These are phyloP conservation scores for Xestia c-nigrum DNA, from an alignment of 2,888 invertebrate genomes.

Conservation along the genomic window DNA sequence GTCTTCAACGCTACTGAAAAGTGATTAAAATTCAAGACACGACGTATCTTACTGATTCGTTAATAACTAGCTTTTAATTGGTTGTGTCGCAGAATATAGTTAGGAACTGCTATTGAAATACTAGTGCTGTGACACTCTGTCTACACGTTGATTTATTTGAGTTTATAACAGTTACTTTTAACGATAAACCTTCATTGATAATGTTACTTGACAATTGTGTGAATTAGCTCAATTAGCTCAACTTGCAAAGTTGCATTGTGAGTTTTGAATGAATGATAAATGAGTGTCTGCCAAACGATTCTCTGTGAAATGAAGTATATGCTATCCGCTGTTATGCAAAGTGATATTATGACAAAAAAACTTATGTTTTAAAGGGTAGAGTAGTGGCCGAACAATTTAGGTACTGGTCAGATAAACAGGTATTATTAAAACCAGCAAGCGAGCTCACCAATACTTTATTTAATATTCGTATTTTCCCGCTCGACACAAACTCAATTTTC, in stretches of 20 bases:
- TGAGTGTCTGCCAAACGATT: too few relatives aligned
- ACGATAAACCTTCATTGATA: not conserved
- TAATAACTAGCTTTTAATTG: not conserved
- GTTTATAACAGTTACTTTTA: not conserved
- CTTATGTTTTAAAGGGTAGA: too few relatives aligned
- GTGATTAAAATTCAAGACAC: not conserved
- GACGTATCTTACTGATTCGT: not conserved
- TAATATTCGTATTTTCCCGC: constrained; percentile 9
- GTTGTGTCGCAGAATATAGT: not conserved
- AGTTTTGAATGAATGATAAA: too few relatives aligned
- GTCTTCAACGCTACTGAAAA: not conserved
- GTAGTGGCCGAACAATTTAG: not conserved
- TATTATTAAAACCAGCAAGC: not conserved
- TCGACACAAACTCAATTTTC: constrained; percentile 27
- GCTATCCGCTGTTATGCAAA: too few relatives aligned
- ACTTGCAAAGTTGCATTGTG: not conserved
- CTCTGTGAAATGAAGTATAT: too few relatives aligned
- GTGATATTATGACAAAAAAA: too few relatives aligned
- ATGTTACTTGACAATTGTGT: not conserved
- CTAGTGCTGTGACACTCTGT: not conserved
- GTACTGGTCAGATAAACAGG: not conserved
- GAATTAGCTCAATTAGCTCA: not conserved
- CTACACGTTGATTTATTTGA: not conserved
- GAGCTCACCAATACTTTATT: not conserved
- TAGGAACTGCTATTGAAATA: not conserved